Percentiles rank a stretch among this genome's conserved stretches.
Evolutionary conservation across 2,888 invertebrate genomes (phyloP).

Genomic region (Atrina japonica): DNA sequence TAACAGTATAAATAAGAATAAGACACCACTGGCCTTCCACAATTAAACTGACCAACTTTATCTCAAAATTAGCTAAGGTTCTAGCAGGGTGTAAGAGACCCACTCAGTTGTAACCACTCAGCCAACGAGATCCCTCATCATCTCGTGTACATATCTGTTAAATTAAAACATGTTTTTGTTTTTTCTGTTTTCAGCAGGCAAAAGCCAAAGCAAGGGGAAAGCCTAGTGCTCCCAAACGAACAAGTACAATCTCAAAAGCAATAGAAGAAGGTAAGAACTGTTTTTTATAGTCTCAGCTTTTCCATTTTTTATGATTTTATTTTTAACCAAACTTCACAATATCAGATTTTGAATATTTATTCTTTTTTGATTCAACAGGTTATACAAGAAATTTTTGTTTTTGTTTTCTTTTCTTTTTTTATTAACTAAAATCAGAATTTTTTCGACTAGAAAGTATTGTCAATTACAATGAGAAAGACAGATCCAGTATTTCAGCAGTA

Average conservation of each 20-base stretch:
- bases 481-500: no score
- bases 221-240: constrained; percentile 58
- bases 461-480: no score
- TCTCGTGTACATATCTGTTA: background rate
- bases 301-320: background rate
- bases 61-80: background rate
- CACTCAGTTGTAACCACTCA: background rate
- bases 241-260: constrained; percentile 71
- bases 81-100: background rate
- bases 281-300: background rate
- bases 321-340: no score
- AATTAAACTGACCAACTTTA: no score
- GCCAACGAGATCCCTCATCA: no score
- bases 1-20: no score
- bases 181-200: constrained; percentile 67
- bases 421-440: no score
- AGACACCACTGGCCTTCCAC: no score
- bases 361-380: background rate
- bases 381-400: no score
- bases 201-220: constrained; percentile 59
- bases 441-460: no score
- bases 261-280: constrained; percentile 71
- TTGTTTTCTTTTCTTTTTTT: no score
- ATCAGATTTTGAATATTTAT: no score
- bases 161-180: background rate